Evolutionary conservation across 2,797 vertebrate species (phyloP).

Genomic region (Urosaurus nigricauda): DNA sequence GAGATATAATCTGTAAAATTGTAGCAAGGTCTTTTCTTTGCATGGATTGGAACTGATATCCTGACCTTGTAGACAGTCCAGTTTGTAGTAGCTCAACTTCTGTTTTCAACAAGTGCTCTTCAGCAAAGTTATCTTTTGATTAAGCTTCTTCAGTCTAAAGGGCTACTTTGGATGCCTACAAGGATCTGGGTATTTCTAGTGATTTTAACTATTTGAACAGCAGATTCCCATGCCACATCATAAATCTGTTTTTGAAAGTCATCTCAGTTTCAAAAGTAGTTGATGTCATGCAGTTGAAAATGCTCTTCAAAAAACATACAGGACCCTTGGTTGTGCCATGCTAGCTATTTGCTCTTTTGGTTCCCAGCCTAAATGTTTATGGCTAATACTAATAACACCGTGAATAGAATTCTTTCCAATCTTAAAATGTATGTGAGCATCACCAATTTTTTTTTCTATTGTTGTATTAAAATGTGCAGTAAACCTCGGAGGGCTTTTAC

Average conservation of each 20-base stretch:
- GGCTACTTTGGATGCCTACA: not conserved
- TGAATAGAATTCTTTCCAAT: not conserved
- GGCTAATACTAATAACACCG: not conserved
- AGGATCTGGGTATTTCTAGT: not conserved
- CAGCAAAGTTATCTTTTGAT: not conserved
- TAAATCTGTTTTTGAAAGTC: not conserved
- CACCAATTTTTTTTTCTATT: not conserved
- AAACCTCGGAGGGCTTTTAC: slow-evolving; percentile 94
- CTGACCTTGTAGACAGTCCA: not conserved
- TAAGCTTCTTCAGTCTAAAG: not conserved
- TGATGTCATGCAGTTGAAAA: too few relatives aligned
- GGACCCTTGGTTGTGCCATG: not conserved
- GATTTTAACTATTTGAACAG: not conserved
- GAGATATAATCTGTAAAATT: not conserved
- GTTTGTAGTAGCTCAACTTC: not conserved
- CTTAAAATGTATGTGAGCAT: not conserved
- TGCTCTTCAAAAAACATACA: not conserved
- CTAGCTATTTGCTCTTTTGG: not conserved
- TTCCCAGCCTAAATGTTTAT: not conserved
- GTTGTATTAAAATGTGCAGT: slow-evolving; percentile 77
- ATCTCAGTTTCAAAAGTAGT: not conserved
- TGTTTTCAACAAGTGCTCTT: not conserved
- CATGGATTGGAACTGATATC: not conserved
- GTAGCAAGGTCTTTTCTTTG: slow-evolving; percentile 19
- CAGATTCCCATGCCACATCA: not conserved